Percentiles rank a stretch among this genome's conserved stretches.
Conservation (phyloP, 2,113 vertebrate species). For the Tachysurus vachellii region DNA sequence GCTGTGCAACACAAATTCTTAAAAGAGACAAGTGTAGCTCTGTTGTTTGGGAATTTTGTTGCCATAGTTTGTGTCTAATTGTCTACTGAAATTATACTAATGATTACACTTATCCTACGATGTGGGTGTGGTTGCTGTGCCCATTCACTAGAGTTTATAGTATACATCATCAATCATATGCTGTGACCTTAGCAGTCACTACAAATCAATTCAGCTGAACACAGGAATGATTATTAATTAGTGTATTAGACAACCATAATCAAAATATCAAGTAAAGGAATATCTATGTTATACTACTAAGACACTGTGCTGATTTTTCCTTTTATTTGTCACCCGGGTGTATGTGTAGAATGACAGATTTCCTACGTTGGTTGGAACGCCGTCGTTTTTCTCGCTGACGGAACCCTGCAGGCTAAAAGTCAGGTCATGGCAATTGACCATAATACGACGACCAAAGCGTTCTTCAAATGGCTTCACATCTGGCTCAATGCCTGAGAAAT, state of each 20-base stretch:
- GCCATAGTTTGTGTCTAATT: neutral
- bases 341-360: neutral
- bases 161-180: neutral
- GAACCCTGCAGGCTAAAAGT: conserved; percentile 89
- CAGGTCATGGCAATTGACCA: conserved; percentile 90
- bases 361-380: conserved; percentile 85
- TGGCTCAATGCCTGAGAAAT: conserved; percentile 94
- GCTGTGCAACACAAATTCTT: neutral
- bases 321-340: neutral
- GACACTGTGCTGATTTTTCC: neutral
- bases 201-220: neutral
- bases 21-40: neutral
- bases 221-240: neutral
- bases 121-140: no score
- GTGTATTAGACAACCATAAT: neutral
- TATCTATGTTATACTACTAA: neutral
- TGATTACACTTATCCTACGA: neutral
- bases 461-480: conserved; percentile 95
- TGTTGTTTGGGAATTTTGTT: neutral
- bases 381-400: conserved; percentile 79
- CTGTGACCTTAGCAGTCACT: neutral
- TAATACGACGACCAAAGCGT: conserved; percentile 83
- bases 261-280: neutral
- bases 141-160: neutral
- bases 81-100: neutral